Conservation (phyloP, 2,113 vertebrate species). For the Sander lucioperca region DNA sequence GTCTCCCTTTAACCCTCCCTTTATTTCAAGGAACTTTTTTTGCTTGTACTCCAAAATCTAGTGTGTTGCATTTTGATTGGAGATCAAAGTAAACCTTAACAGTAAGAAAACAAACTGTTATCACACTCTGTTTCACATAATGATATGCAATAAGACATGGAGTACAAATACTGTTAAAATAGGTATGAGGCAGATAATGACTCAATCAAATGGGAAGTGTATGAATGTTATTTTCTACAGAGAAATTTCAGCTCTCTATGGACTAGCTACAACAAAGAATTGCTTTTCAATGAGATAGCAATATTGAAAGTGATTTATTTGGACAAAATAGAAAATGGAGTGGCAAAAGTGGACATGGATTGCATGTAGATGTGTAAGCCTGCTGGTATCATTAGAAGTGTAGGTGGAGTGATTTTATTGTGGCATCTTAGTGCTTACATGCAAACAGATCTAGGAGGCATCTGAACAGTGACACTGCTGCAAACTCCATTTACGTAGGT, state of each 20-base stretch:
- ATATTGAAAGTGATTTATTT: conserved; percentile 33
- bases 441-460: conserved; percentile 1
- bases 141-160: neutral
- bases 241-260: neutral
- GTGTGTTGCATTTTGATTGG: neutral
- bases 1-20: no score
- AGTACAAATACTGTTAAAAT: neutral
- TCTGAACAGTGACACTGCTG: neutral
- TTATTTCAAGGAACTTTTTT: neutral
- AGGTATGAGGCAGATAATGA: neutral
- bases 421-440: neutral
- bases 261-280: neutral
- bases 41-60: neutral
- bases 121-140: conserved; percentile 1
- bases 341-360: conserved; percentile 1
- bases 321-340: conserved; percentile 38
- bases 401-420: neutral
- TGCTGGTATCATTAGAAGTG: neutral
- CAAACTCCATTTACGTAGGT: neutral
- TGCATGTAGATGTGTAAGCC: conserved; percentile 2
- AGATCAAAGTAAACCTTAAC: neutral
- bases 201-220: neutral
- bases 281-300: conserved; percentile 9
- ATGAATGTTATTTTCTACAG: conserved; percentile 8
- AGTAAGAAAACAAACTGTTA: neutral